Evolutionary conservation across 1,140 invertebrate genomes (phyloP).

Genomic region (Philotrypesis tridentata): DNA sequence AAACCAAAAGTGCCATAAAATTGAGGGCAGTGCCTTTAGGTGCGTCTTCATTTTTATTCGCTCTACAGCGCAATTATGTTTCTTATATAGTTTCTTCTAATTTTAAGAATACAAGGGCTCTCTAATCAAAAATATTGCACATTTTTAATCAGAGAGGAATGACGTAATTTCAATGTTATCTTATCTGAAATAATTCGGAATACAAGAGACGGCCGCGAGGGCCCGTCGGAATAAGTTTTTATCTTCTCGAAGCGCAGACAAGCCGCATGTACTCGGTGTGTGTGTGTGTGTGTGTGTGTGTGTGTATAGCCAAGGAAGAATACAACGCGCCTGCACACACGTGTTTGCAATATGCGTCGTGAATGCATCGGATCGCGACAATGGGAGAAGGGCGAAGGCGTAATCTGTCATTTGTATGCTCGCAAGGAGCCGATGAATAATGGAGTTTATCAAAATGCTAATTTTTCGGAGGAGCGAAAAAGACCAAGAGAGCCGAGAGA

Average conservation of each 20-base stretch:
- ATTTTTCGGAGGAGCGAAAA: conserved; percentile 38
- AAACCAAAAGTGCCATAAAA: conserved; percentile 81
- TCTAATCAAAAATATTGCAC: too few relatives aligned
- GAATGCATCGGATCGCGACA: conserved; percentile 18
- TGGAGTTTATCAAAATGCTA: conserved; percentile 50
- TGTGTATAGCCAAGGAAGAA: background rate
- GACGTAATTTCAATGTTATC: background rate
- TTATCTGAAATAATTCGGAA: background rate
- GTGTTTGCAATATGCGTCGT: background rate
- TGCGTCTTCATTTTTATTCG: conserved; percentile 52
- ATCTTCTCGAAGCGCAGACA: background rate
- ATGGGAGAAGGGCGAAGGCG: conserved; percentile 35
- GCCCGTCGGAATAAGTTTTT: background rate
- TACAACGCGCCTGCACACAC: background rate
- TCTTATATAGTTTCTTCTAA: too few relatives aligned
- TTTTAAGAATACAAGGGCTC: too few relatives aligned
- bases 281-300: too few relatives aligned
- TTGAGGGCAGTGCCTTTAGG: conserved; percentile 77
- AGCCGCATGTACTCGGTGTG: too few relatives aligned
- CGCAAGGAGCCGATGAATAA: conserved; percentile 42
- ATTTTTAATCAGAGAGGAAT: too few relatives aligned
- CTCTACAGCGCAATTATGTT: too few relatives aligned
- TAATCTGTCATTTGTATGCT: conserved; percentile 50
- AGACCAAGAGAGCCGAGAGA: background rate
- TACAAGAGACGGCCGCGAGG: background rate